These are phyloP conservation scores for Arctopsyche grandis DNA, from an alignment of 1,140 invertebrate genomes.

Conservation along the genomic window DNA sequence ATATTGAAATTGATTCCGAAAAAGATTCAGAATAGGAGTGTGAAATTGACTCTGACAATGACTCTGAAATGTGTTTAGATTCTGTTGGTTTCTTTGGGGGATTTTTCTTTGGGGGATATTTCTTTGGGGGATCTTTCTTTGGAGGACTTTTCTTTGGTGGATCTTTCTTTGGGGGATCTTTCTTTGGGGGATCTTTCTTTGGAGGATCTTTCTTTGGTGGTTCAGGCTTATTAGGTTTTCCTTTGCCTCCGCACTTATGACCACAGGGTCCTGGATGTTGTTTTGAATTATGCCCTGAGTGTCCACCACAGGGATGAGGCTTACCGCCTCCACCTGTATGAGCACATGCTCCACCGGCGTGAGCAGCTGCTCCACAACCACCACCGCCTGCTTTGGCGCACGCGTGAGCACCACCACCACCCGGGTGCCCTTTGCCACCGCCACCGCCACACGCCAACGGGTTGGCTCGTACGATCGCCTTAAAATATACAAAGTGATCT, in stretches of 20 bases:
- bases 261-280: neutral
- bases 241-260: neutral
- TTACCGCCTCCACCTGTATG: neutral
- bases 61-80: neutral
- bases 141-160: neutral
- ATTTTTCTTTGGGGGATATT: neutral
- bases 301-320: neutral
- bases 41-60: neutral
- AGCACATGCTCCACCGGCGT: neutral
- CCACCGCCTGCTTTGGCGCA: neutral
- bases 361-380: neutral
- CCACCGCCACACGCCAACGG: constrained; percentile 23
- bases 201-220: neutral
- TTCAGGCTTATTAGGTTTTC: neutral
- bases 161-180: neutral
- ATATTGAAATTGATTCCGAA: constrained; percentile 13
- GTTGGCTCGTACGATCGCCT: constrained; percentile 26
- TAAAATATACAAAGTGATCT: neutral
- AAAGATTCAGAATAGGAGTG: neutral
- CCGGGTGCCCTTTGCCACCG: neutral
- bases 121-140: neutral
- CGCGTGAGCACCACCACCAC: neutral
- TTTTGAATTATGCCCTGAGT: neutral
- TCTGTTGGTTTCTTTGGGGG: neutral
- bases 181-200: neutral